Percentiles rank a stretch among this genome's conserved stretches.
phyloP scores from a whole-genome alignment of 2,888 invertebrate genomes.

The Polydrusus cervinus region DNA sequence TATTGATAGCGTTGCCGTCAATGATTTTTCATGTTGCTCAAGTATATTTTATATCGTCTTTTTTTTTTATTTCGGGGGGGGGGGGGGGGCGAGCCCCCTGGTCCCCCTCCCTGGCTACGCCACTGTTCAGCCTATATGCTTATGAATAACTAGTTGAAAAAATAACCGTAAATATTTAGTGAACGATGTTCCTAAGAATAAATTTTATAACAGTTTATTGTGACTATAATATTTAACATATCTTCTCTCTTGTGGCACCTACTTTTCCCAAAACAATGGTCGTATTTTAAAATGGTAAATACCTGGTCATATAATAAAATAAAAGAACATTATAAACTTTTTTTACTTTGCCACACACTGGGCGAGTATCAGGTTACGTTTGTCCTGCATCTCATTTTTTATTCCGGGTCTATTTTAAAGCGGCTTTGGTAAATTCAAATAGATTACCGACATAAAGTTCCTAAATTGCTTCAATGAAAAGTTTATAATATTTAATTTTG shows the following conservation, averaged over 20 bases:
- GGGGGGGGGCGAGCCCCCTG: too few relatives aligned
- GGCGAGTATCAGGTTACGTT: slow-evolving; percentile 60
- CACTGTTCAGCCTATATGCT: too few relatives aligned
- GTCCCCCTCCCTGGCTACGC: too few relatives aligned
- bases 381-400: slow-evolving; percentile 14
- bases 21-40: too few relatives aligned
- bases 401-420: slow-evolving; percentile 14
- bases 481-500: not conserved
- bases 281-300: slow-evolving; percentile 63
- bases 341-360: slow-evolving; percentile 62
- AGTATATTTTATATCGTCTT: too few relatives aligned
- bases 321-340: slow-evolving; percentile 59
- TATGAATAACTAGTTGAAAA: too few relatives aligned
- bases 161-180: not conserved
- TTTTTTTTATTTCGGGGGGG: too few relatives aligned
- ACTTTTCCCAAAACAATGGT: slow-evolving; percentile 58
- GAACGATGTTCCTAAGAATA: not conserved
- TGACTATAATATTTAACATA: not conserved
- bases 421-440: not conserved
- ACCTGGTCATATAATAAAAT: slow-evolving; percentile 59
- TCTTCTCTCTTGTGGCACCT: not conserved
- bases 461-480: slow-evolving; percentile 18
- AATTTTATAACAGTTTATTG: not conserved
- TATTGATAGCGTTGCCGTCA: too few relatives aligned
- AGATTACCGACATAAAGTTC: slow-evolving; percentile 17